Evolutionary conservation across 2,888 invertebrate genomes (phyloP).

Genomic region (Agriopis marginaria): DNA sequence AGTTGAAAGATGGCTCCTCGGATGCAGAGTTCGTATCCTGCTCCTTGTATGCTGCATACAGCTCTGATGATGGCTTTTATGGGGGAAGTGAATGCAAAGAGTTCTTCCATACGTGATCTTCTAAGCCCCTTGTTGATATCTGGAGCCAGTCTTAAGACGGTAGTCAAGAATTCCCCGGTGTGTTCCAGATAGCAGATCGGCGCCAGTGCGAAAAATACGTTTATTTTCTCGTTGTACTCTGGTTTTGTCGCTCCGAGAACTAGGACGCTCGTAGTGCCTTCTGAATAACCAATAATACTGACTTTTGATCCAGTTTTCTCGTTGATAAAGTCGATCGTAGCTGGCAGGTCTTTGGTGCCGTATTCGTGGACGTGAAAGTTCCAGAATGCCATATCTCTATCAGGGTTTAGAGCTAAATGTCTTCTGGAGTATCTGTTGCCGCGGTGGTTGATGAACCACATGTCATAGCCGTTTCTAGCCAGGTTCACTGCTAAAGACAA

Average conservation of each 20-base stretch:
- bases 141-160: constrained; percentile 22
- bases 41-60: constrained; percentile 25
- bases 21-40: constrained; percentile 38
- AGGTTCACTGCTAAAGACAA: constrained; percentile 60
- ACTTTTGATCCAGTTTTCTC: constrained; percentile 79
- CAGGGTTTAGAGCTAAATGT: constrained; percentile 75
- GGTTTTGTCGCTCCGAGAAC: constrained; percentile 78
- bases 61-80: constrained; percentile 24
- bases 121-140: constrained; percentile 28
- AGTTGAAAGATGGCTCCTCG: constrained; percentile 27
- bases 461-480: constrained; percentile 81
- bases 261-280: constrained; percentile 85
- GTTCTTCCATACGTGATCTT: constrained; percentile 28
- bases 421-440: constrained; percentile 87
- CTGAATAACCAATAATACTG: constrained; percentile 89
- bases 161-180: constrained; percentile 39
- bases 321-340: constrained; percentile 76
- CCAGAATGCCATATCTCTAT: constrained; percentile 74
- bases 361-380: constrained; percentile 89
- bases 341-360: constrained; percentile 89
- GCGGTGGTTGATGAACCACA: constrained; percentile 74
- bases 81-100: constrained; percentile 35
- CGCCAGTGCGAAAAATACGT: constrained; percentile 77
- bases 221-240: constrained; percentile 84
- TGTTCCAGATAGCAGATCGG: constrained; percentile 68